Evolutionary conservation across 2,113 vertebrate genomes (phyloP).

Genomic region (Cacatua alba): DNA sequence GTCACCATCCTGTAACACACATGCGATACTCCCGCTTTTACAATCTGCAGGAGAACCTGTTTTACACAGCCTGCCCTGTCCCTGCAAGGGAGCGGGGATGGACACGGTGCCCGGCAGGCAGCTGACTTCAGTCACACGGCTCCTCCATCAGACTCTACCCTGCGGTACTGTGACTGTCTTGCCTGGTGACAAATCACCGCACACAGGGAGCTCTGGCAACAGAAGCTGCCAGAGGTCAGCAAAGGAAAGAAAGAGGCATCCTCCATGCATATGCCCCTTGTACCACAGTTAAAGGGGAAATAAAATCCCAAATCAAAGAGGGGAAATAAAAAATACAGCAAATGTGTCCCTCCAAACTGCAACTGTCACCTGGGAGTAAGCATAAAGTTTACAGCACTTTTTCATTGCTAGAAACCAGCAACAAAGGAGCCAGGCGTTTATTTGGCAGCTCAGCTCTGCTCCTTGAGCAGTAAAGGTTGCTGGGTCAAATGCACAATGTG

Average conservation of each 20-base stretch:
- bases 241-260: background rate
- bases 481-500: background rate
- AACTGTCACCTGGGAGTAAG: background rate
- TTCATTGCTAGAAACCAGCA: background rate
- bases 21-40: background rate
- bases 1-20: background rate
- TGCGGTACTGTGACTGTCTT: background rate
- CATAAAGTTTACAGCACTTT: background rate
- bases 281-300: background rate
- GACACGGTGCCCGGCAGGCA: background rate
- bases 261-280: background rate
- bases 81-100: background rate
- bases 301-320: background rate
- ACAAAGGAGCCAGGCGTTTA: background rate
- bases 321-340: background rate
- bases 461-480: background rate
- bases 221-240: background rate
- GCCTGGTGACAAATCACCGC: background rate
- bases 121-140: background rate
- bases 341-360: background rate
- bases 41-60: rapidly evolving
- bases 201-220: background rate
- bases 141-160: background rate
- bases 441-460: background rate
- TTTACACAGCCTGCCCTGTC: background rate